A percentile compares a stretch with the other conserved stretches of the same genome.
Evolutionary conservation across 2,888 invertebrate species (phyloP).

Genomic region (Ophraella communa): DNA sequence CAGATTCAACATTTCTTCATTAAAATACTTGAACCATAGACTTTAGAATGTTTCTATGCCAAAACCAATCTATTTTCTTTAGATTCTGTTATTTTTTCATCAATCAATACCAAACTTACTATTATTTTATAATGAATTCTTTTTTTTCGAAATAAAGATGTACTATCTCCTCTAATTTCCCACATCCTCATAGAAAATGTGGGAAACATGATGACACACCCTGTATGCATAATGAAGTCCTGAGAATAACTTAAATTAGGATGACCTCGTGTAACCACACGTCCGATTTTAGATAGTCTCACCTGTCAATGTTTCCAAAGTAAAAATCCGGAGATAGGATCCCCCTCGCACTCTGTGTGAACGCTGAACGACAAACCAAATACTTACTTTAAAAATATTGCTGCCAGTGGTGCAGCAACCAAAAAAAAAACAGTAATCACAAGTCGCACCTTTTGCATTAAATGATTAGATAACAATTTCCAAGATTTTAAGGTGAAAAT

Average conservation of each 20-base stretch:
- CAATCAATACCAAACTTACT: neutral
- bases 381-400: neutral
- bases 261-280: conserved; percentile 12
- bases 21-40: too few relatives aligned
- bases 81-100: too few relatives aligned
- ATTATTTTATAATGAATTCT: neutral
- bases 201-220: conserved; percentile 11
- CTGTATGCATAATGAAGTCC: conserved; percentile 16
- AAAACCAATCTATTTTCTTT: too few relatives aligned
- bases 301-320: conserved; percentile 11
- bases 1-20: too few relatives aligned
- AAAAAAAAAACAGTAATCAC: neutral
- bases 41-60: too few relatives aligned
- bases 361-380: conserved; percentile 10
- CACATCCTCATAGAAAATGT: conserved; percentile 2
- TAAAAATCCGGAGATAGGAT: conserved; percentile 20
- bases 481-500: too few relatives aligned
- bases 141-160: neutral
- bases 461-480: too few relatives aligned
- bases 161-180: neutral
- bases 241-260: conserved; percentile 16
- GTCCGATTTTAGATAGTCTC: conserved; percentile 9
- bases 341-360: conserved; percentile 22
- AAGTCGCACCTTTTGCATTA: too few relatives aligned
- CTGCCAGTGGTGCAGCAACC: neutral